Evolutionary conservation across 2,888 invertebrate species (phyloP).

Genomic region (Lamellibrachia columna): DNA sequence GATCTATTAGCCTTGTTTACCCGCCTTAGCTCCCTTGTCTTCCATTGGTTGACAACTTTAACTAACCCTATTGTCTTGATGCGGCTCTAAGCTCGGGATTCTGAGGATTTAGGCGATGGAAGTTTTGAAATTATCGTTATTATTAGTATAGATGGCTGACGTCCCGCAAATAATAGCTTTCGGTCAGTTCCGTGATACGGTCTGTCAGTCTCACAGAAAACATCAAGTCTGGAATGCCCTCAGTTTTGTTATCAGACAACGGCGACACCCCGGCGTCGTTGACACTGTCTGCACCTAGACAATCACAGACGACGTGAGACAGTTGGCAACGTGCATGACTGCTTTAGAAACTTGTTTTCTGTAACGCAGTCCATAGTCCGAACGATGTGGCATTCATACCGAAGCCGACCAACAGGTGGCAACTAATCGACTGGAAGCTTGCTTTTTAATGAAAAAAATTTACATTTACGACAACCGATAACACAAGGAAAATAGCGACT

Average conservation of each 20-base stretch:
- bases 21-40: too few species aligned
- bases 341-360: not conserved
- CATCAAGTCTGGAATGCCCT: not conserved
- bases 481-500: too few species aligned
- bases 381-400: not conserved
- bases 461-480: too few species aligned
- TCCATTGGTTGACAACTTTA: too few species aligned
- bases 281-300: not conserved
- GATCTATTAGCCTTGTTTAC: too few species aligned
- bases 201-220: not conserved
- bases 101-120: too few species aligned
- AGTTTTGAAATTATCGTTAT: too few species aligned
- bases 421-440: not conserved
- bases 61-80: too few species aligned
- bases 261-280: not conserved
- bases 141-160: not conserved
- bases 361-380: not conserved
- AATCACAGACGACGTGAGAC: not conserved
- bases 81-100: too few species aligned
- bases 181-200: not conserved
- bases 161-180: not conserved
- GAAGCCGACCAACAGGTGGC: not conserved
- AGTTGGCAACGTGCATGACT: not conserved
- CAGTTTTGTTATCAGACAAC: not conserved
- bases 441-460: too few species aligned